These are phyloP conservation scores for Leptinotarsa undecemlineata DNA, from an alignment of 1,140 invertebrate species.

Conservation along the genomic window DNA sequence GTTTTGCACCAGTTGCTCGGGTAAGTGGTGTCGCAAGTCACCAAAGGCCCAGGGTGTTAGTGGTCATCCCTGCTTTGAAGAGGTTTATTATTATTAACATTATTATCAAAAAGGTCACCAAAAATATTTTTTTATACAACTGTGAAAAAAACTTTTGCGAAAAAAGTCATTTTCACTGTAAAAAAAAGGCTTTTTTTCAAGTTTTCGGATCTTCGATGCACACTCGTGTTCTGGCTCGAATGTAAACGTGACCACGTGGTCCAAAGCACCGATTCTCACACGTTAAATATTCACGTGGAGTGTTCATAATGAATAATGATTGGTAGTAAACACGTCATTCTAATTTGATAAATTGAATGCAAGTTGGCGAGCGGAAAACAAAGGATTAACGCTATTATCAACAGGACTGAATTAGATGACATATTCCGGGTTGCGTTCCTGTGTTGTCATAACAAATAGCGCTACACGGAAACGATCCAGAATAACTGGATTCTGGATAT, in stretches of 20 bases:
- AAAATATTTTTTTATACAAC: too few relatives aligned
- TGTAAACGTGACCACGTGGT: not conserved
- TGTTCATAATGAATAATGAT: conserved; percentile 1
- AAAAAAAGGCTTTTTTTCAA: too few relatives aligned
- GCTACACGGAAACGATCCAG: not conserved
- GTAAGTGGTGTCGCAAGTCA: too few relatives aligned
- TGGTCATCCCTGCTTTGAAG: too few relatives aligned
- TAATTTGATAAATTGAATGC: conserved; percentile 6
- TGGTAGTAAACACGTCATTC: conserved; percentile 3
- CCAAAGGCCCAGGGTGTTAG: too few relatives aligned
- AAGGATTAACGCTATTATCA: conserved; percentile 8
- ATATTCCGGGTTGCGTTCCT: not conserved
- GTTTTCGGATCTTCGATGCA: too few relatives aligned
- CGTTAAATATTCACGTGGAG: not conserved
- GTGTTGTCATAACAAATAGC: not conserved
- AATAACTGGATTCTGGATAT: too few relatives aligned
- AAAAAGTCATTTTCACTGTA: too few relatives aligned
- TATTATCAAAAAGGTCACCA: too few relatives aligned
- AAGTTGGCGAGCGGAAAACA: conserved; percentile 2
- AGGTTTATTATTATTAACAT: too few relatives aligned
- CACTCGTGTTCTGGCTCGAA: not conserved
- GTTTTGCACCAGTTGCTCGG: too few relatives aligned
- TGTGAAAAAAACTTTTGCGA: too few relatives aligned
- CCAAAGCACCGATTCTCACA: not conserved
- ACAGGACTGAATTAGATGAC: not conserved